These are phyloP conservation scores for Muscicapa comitata DNA, from an alignment of 2,797 vertebrate species.

Conservation along the genomic window DNA sequence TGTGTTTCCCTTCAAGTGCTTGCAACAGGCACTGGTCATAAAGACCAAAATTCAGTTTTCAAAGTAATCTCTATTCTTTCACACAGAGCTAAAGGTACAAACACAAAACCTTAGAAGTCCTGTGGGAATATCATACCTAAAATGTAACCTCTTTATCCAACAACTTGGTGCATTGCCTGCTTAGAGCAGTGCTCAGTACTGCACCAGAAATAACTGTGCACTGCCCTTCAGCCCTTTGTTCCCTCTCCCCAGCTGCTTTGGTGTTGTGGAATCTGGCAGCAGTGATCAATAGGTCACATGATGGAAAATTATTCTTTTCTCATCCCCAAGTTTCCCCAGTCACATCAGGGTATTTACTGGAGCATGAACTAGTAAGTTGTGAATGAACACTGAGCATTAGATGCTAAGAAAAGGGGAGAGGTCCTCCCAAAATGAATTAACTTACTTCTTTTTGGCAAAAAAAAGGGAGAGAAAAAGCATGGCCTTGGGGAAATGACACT, in stretches of 20 bases:
- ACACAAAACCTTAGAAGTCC: neutral
- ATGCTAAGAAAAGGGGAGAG: neutral
- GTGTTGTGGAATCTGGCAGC: neutral
- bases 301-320: neutral
- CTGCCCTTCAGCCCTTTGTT: neutral
- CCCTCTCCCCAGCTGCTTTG: neutral
- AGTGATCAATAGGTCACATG: neutral
- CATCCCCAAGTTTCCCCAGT: neutral
- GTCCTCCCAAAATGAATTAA: neutral
- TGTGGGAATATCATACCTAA: neutral
- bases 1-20: neutral
- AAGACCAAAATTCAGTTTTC: neutral
- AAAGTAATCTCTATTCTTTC: neutral
- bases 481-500: neutral
- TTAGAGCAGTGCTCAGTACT: neutral
- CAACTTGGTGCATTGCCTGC: neutral
- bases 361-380: neutral
- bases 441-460: neutral
- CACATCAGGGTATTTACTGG: neutral
- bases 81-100: neutral
- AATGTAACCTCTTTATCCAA: neutral
- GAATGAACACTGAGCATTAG: accelerated
- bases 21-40: neutral
- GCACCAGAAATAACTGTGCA: neutral
- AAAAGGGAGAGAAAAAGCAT: accelerated